phyloP scores from a whole-genome alignment of 2,888 invertebrate genomes.

The Lochmaea capreae region DNA sequence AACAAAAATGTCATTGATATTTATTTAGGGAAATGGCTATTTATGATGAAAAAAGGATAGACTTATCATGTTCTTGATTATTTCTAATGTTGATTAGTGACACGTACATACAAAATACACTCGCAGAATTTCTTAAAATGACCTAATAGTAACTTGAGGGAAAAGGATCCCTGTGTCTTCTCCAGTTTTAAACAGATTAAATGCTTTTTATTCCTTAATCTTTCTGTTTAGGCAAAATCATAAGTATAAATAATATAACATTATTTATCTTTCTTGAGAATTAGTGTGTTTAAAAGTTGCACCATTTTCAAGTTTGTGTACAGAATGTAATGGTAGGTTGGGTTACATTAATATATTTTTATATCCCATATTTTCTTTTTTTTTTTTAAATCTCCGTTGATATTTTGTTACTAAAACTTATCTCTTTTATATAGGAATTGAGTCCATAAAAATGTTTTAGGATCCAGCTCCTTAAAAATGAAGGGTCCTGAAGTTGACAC shows the following conservation, averaged over 20 bases:
- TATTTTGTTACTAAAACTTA: constrained; percentile 1
- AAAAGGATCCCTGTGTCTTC: neutral
- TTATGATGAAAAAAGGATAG: too few species aligned
- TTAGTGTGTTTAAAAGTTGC: neutral
- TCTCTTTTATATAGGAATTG: constrained; percentile 8
- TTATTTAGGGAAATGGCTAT: too few species aligned
- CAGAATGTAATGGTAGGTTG: constrained; percentile 11
- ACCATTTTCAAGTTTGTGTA: neutral
- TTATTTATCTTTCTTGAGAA: neutral
- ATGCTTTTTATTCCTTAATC: neutral
- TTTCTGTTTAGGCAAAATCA: neutral
- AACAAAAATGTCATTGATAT: too few species aligned
- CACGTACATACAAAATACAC: constrained; percentile 1
- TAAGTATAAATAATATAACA: neutral
- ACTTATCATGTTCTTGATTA: too few species aligned
- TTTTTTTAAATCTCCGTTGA: neutral
- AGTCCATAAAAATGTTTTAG: constrained; percentile 5
- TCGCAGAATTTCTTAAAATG: constrained; percentile 24
- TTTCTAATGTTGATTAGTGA: too few species aligned
- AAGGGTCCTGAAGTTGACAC: neutral
- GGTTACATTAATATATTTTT: neutral
- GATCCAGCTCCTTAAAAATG: constrained; percentile 3
- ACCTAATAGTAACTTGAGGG: constrained; percentile 3
- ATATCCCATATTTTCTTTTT: too few species aligned
- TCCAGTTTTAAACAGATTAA: neutral